Evolutionary conservation across 2,113 vertebrate genomes (phyloP).

Genomic region (Erpornis zantholeuca): DNA sequence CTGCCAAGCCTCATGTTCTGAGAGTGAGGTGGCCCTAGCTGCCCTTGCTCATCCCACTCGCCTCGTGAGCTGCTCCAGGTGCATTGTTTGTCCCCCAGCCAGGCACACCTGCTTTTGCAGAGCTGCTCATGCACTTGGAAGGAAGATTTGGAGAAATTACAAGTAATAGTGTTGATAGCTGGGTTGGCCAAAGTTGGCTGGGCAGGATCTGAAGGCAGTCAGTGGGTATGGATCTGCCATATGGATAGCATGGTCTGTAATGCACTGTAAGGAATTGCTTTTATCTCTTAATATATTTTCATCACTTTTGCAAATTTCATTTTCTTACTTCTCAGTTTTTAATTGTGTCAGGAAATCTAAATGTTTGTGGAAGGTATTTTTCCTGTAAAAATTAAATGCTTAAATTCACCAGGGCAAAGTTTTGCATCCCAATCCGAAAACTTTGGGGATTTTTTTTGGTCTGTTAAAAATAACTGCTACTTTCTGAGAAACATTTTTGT

Average conservation of each 20-base stretch:
- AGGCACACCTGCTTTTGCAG: background rate
- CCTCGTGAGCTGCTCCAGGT: background rate
- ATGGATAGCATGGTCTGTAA: background rate
- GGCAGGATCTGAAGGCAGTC: background rate
- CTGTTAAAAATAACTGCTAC: background rate
- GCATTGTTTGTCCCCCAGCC: background rate
- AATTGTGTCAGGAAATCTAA: background rate
- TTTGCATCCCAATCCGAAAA: background rate
- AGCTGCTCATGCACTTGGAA: background rate
- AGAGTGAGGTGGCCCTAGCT: accelerated
- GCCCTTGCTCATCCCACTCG: accelerated
- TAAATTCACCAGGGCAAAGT: background rate
- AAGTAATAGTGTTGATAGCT: background rate
- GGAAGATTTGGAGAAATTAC: background rate
- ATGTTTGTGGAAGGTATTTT: background rate
- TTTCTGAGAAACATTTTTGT: background rate
- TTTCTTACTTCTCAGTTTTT: background rate
- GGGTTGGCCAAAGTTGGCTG: background rate
- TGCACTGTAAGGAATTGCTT: background rate
- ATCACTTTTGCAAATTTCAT: background rate
- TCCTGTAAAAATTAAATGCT: background rate
- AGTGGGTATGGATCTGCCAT: background rate
- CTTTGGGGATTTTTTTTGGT: background rate
- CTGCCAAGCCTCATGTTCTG: background rate
- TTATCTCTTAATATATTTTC: background rate